Evolutionary conservation across 2,797 vertebrate species (phyloP).

Genomic region (Mionectes olivaceus): DNA sequence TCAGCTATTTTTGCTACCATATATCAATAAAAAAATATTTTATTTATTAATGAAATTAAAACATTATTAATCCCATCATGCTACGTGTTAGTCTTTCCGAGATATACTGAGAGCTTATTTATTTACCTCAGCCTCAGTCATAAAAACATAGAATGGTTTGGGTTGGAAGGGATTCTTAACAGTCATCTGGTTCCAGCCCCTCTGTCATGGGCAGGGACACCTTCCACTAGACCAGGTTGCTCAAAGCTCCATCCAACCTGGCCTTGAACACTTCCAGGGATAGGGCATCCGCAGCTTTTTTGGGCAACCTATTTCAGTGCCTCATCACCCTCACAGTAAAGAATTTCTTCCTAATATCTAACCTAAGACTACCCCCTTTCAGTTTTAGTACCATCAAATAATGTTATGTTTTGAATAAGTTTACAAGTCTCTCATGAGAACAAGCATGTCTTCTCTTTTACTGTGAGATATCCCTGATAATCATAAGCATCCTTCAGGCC

Average conservation of each 20-base stretch:
- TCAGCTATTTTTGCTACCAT: background rate
- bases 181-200: background rate
- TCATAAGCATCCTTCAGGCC: background rate
- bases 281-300: background rate
- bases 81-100: background rate
- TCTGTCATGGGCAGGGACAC: background rate
- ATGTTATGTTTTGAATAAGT: background rate
- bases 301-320: background rate
- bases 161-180: background rate
- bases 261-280: background rate
- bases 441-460: background rate
- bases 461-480: background rate
- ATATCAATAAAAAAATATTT: background rate
- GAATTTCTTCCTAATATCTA: background rate
- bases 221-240: background rate
- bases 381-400: background rate
- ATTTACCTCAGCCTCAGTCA: background rate
- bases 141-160: background rate
- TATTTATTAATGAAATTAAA: background rate
- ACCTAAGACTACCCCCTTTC: background rate
- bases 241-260: background rate
- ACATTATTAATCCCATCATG: background rate
- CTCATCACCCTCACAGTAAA: background rate
- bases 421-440: background rate
- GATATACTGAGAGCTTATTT: background rate